Percentiles rank a stretch among this genome's conserved stretches.
phyloP scores from a whole-genome alignment of 2,113 vertebrate genomes.

The Rhinoderma darwinii region DNA sequence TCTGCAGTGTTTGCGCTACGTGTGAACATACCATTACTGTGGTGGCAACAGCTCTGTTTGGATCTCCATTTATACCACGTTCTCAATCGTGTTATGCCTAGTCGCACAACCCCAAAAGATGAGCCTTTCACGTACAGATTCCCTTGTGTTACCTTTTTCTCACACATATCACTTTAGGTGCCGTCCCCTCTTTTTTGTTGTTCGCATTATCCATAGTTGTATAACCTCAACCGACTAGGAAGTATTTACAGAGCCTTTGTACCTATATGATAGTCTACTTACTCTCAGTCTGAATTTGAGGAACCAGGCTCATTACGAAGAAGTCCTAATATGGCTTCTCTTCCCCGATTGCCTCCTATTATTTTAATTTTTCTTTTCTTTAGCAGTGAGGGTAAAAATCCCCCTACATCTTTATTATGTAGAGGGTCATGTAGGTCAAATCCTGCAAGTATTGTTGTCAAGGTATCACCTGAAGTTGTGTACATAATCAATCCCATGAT shows the following conservation, averaged over 20 bases:
- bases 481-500: slow-evolving; percentile 48
- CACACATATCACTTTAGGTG: no score
- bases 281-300: not conserved
- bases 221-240: not conserved
- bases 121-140: no score
- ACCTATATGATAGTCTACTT: not conserved
- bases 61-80: no score
- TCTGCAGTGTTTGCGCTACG: no score
- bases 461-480: slow-evolving; percentile 47
- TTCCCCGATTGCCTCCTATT: not conserved
- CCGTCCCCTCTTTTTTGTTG: no score
- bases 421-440: slow-evolving; percentile 26
- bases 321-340: not conserved
- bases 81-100: no score
- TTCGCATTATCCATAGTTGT: not conserved
- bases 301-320: not conserved
- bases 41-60: no score
- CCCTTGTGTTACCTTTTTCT: no score
- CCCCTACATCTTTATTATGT: not conserved
- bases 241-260: not conserved
- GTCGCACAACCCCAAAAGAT: no score
- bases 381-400: not conserved
- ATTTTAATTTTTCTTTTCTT: not conserved
- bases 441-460: slow-evolving; percentile 45
- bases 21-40: no score